Percentiles rank a stretch among this genome's conserved stretches.
Evolutionary conservation across 2,113 vertebrate genomes (phyloP).

Genomic region (Laterallus jamaicensis): DNA sequence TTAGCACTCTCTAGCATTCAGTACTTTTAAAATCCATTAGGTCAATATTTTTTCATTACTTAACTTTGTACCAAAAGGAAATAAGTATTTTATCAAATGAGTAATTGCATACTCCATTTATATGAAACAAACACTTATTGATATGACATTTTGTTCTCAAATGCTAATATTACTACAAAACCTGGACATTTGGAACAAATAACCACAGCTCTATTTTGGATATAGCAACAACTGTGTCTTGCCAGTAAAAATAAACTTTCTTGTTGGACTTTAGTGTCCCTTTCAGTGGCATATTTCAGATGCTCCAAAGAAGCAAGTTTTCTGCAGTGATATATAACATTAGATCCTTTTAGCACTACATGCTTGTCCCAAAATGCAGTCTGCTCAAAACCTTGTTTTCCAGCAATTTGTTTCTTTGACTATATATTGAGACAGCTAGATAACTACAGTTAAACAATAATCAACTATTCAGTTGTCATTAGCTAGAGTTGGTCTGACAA

Average conservation of each 20-base stretch:
- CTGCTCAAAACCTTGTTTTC: background rate
- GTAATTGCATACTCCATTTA: background rate
- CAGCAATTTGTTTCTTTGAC: background rate
- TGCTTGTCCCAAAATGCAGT: background rate
- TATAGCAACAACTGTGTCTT: background rate
- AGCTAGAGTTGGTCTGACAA: background rate
- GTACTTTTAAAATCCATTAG: background rate
- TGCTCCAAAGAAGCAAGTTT: background rate
- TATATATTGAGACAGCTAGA: background rate
- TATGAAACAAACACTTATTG: background rate
- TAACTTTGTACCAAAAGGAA: background rate
- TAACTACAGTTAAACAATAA: background rate
- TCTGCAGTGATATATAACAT: background rate
- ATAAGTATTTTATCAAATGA: background rate
- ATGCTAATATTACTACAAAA: background rate
- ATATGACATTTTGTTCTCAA: background rate
- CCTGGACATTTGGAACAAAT: background rate
- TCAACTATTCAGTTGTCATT: background rate
- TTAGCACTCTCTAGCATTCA: background rate
- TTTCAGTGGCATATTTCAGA: background rate
- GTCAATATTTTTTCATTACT: background rate
- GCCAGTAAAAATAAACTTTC: background rate
- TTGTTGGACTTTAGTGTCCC: background rate
- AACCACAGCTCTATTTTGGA: background rate
- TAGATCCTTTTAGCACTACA: background rate